Base-by-base conservation (phyloP, 2,888 invertebrate genomes). In the Erynnis tages region DNA sequence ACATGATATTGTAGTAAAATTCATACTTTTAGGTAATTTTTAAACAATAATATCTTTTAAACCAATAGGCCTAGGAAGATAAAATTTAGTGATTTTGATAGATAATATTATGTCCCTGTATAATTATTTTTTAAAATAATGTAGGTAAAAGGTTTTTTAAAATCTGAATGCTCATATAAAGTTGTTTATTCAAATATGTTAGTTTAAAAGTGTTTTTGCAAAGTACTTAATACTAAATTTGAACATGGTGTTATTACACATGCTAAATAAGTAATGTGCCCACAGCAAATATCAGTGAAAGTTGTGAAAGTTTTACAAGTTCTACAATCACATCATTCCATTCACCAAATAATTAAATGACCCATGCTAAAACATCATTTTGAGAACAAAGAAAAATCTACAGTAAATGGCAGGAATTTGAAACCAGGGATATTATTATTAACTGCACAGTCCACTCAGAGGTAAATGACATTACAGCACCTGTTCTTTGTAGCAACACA, bases 401-500 rank as follows among this genome's bases (percentile, higher is more conserved):
- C 57, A 65, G 43, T 48, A 54, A 60, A 65, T 59, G 57, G 66
- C 70, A 75, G 65, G 64, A 72, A 79, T 80, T 79, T 73, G 49
- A 73, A 79, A 71, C 69, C 65, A 71, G 69, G 67, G 67, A 63
- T 72, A 79, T 75, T 81, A 75, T 74, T 76, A 79, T 76, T 80
- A 81, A 76, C 77, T 76, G 69, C 64, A 73, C 76, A 66, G 67
- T 69, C 68, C 73, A 79, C 71, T 71, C 76, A 84, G 71, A 84
- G 89, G 88, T 87, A 88, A 89, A 87, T 84, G 88, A 89, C 87
- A 80, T 73, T 69, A 71, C 62, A 82, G 72, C 88, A 89, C 89
- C 87, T 89, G 88, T 82, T 83, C 82, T 79, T 79, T 79, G 78
- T 82, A 79, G 66, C 63, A 72, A 66, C 60, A 67, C 59, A 60